Evolutionary conservation across 2,888 invertebrate species (phyloP).

Genomic region (Cetonia aurata): DNA sequence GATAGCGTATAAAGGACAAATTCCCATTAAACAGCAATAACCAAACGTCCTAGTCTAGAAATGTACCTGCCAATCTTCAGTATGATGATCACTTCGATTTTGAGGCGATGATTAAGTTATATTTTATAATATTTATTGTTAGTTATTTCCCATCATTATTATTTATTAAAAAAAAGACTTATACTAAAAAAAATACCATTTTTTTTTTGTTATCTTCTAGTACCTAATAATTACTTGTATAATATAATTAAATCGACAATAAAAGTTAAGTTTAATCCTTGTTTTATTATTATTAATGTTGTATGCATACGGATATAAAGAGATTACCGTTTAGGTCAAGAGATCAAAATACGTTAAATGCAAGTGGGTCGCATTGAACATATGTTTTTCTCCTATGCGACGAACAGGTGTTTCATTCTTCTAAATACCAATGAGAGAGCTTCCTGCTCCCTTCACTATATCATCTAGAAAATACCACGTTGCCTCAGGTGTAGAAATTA

Average conservation of each 20-base stretch:
- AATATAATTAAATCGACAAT: too few relatives aligned
- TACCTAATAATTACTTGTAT: not conserved
- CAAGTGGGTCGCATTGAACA: constrained; percentile 32
- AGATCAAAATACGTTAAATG: constrained; percentile 12
- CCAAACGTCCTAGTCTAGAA: constrained; percentile 54
- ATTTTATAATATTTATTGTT: constrained; percentile 24
- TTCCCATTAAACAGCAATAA: constrained; percentile 60
- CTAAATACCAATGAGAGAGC: constrained; percentile 4
- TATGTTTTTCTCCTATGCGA: constrained; percentile 26
- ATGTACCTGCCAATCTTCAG: constrained; percentile 65
- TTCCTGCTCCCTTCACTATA: too few relatives aligned
- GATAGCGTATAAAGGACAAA: constrained; percentile 83
- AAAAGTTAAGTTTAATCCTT: constrained; percentile 21
- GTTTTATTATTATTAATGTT: too few relatives aligned
- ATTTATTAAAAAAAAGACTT: constrained; percentile 33
- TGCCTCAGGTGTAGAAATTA: constrained; percentile 34
- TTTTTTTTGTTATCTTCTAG: too few relatives aligned
- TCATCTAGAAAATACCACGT: too few relatives aligned
- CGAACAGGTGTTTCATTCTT: constrained; percentile 4
- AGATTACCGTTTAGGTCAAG: constrained; percentile 13
- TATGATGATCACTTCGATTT: constrained; percentile 46
- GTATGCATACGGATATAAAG: not conserved
- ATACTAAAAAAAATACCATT: not conserved
- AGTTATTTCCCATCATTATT: constrained; percentile 43
- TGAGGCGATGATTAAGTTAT: constrained; percentile 10